Evolutionary conservation across 2,888 invertebrate species (phyloP).

Genomic region (Oscheius sp.): DNA sequence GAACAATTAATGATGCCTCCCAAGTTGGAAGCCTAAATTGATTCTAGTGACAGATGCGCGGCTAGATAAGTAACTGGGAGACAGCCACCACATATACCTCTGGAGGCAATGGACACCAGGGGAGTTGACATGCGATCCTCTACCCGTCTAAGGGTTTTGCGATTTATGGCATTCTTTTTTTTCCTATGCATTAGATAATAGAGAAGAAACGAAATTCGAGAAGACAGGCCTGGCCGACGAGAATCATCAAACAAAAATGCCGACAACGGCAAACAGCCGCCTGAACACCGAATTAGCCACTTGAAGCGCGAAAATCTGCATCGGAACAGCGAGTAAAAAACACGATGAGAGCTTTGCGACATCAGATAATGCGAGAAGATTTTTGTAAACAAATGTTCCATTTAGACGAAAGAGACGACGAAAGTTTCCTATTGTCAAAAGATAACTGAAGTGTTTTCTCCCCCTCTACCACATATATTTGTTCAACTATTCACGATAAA

Average conservation of each 20-base stretch:
- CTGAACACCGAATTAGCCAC: slow-evolving; percentile 29
- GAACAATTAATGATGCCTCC: slow-evolving; percentile 2
- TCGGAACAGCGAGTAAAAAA: not conserved
- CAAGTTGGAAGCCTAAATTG: slow-evolving; percentile 19
- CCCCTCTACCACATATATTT: not conserved
- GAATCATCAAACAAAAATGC: slow-evolving; percentile 31
- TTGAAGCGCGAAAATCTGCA: slow-evolving; percentile 22
- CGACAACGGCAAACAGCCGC: slow-evolving; percentile 28
- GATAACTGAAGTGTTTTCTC: slow-evolving; percentile 19
- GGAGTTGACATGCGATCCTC: slow-evolving; percentile 16
- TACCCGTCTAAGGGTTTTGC: not conserved
- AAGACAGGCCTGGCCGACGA: slow-evolving; percentile 26
- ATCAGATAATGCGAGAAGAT: not conserved
- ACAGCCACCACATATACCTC: slow-evolving; percentile 20
- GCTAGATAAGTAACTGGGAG: slow-evolving; percentile 19
- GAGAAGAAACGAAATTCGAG: slow-evolving; percentile 28
- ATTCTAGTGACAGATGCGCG: slow-evolving; percentile 23
- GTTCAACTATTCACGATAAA: too few species aligned
- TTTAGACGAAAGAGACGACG: not conserved
- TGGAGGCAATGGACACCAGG: not conserved
- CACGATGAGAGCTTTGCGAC: not conserved
- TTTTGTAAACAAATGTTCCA: not conserved
- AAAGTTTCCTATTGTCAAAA: slow-evolving; percentile 1
- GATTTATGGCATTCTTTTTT: slow-evolving; percentile 22
- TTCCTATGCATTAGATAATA: slow-evolving; percentile 19